Percentiles rank a stretch among this genome's conserved stretches.
Evolutionary conservation across 2,888 invertebrate species (phyloP).

Genomic region (Adela reaumurella): DNA sequence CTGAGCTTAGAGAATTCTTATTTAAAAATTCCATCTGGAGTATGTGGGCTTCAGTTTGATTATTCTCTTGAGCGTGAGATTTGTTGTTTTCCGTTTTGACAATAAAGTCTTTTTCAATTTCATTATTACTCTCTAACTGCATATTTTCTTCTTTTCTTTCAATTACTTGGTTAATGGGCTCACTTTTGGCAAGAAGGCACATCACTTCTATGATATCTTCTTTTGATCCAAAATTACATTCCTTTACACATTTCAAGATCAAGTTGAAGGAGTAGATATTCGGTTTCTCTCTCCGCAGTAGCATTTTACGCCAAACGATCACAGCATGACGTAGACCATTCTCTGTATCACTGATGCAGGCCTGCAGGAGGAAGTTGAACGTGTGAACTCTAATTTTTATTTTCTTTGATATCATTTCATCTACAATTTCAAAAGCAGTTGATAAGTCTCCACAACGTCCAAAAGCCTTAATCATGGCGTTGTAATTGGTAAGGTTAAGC

Average conservation of each 20-base stretch:
- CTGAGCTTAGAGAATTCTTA: not conserved
- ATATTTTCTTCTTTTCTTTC: not conserved
- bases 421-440: constrained; percentile 76
- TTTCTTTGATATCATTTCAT: constrained; percentile 73
- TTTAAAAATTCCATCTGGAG: not conserved
- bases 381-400: constrained; percentile 64
- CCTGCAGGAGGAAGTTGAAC: constrained; percentile 77
- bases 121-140: constrained; percentile 3
- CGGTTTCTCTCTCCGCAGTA: constrained; percentile 61
- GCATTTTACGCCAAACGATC: constrained; percentile 83
- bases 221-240: constrained; percentile 74
- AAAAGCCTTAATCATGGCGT: constrained; percentile 90
- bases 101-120: too few species aligned
- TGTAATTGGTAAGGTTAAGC: constrained; percentile 74
- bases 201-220: constrained; percentile 55
- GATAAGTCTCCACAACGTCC: constrained; percentile 75
- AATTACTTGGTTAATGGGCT: constrained; percentile 12
- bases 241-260: constrained; percentile 72
- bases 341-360: constrained; percentile 74
- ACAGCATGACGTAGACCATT: constrained; percentile 80
- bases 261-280: constrained; percentile 75
- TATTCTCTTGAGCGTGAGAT: not conserved
- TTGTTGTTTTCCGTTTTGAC: too few species aligned
- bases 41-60: not conserved
- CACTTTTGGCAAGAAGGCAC: constrained; percentile 23